phyloP scores from a whole-genome alignment of 2,797 vertebrate genomes.

The Acanthis flammea region DNA sequence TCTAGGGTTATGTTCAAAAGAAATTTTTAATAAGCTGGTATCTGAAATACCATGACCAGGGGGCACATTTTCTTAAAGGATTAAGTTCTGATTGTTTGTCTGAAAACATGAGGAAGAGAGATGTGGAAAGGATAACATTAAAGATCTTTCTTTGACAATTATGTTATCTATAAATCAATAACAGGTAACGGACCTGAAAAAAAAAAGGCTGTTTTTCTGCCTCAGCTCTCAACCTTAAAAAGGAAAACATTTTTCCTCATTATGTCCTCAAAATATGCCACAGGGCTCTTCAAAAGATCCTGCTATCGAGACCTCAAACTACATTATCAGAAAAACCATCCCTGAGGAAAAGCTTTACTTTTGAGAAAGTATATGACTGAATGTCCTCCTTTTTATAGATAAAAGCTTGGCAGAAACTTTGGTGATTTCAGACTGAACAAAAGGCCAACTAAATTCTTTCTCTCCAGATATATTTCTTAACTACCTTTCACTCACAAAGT shows the following conservation, averaged over 20 bases:
- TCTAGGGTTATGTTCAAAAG: background rate
- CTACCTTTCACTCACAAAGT: slow-evolving; percentile 19
- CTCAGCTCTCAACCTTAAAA: background rate
- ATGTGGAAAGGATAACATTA: background rate
- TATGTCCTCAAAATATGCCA: background rate
- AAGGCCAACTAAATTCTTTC: slow-evolving; percentile 28
- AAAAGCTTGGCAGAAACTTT: background rate
- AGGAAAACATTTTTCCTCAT: slow-evolving; percentile 5
- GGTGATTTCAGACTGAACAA: slow-evolving; percentile 45
- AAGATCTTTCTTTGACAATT: background rate
- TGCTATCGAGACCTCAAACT: background rate
- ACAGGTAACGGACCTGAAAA: background rate
- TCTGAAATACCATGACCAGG: background rate
- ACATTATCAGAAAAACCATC: background rate
- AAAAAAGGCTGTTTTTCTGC: background rate
- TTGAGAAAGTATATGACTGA: slow-evolving; percentile 38
- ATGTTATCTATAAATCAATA: background rate
- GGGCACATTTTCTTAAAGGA: background rate
- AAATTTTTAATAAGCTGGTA: background rate
- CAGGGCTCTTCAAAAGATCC: slow-evolving; percentile 1
- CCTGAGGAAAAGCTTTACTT: slow-evolving; percentile 41
- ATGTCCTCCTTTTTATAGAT: slow-evolving; percentile 31
- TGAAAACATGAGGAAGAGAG: background rate
- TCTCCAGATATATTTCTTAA: slow-evolving; percentile 48
- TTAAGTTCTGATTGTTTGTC: background rate